Percentiles rank a stretch among this genome's conserved stretches.
These are phyloP conservation scores for Drosophila burlai DNA, from an alignment of 1,140 invertebrate species.

Conservation along the genomic window DNA sequence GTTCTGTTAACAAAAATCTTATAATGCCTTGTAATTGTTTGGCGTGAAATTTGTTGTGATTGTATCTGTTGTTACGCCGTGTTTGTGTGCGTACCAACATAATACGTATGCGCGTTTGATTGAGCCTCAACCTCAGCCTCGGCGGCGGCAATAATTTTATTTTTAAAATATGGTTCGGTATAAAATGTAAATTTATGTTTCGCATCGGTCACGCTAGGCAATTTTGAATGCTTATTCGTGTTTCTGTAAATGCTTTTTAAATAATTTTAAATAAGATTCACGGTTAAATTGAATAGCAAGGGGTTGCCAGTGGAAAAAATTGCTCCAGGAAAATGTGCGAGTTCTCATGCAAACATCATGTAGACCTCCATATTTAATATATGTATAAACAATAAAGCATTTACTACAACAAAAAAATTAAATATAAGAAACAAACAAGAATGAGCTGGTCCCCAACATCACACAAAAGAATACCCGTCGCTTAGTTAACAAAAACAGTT, in stretches of 20 bases:
- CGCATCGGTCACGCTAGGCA: constrained; percentile 49
- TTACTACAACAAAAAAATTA: not conserved
- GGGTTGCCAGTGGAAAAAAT: not conserved
- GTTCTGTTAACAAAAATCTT: constrained; percentile 43
- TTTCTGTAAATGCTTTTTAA: constrained; percentile 52
- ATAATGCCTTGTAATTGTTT: constrained; percentile 75
- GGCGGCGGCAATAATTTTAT: constrained; percentile 67
- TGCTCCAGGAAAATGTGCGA: not conserved
- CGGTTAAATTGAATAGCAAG: constrained; percentile 37
- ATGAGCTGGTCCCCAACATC: not conserved
- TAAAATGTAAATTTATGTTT: constrained; percentile 68
- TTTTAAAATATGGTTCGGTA: constrained; percentile 53
- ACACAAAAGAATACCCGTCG: not conserved
- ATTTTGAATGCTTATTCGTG: constrained; percentile 53
- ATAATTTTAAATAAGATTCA: constrained; percentile 56
- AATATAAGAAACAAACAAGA: not conserved
- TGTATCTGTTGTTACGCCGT: constrained; percentile 67
- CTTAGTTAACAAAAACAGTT: not conserved
- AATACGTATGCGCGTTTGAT: constrained; percentile 55
- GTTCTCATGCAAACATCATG: constrained; percentile 22
- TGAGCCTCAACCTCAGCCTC: constrained; percentile 50
- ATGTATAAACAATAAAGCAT: not conserved
- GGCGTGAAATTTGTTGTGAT: constrained; percentile 81
- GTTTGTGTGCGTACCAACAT: constrained; percentile 43
- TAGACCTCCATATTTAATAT: not conserved